phyloP scores from a whole-genome alignment of 2,888 invertebrate species.

The Acrocera orbiculus region DNA sequence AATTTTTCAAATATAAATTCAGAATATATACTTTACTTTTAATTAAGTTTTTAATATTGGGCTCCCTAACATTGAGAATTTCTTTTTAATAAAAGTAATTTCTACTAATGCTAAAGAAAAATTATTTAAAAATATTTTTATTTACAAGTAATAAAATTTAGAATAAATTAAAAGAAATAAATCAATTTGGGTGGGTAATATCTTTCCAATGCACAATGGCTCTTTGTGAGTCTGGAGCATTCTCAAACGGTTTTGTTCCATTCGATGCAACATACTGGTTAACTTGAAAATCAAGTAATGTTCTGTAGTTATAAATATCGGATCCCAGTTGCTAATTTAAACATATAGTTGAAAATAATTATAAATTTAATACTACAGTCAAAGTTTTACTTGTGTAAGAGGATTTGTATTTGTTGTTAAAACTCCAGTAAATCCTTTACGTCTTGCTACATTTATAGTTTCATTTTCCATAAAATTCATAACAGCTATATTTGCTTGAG shows the following conservation, averaged over 20 bases:
- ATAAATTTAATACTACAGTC: background rate
- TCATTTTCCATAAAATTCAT: conserved; percentile 65
- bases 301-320: conserved; percentile 61
- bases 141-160: no score
- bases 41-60: no score
- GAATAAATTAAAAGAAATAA: conserved; percentile 1
- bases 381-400: conserved; percentile 54
- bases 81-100: no score
- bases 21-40: no score
- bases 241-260: conserved; percentile 52
- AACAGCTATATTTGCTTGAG: conserved; percentile 60
- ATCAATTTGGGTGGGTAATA: background rate
- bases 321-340: conserved; percentile 56
- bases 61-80: no score
- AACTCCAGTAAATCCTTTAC: conserved; percentile 50
- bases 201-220: conserved; percentile 63
- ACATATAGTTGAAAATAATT: conserved; percentile 1
- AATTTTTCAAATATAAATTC: no score
- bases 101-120: no score
- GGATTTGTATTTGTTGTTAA: conserved; percentile 79
- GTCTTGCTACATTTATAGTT: conserved; percentile 46
- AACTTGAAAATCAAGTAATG: conserved; percentile 60
- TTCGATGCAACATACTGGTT: conserved; percentile 58
- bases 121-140: no score
- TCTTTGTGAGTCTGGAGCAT: conserved; percentile 58